Percentiles rank a stretch among this genome's conserved stretches.
Conservation (phyloP, 2,888 invertebrate genomes). For the Drosophila meridionalis region DNA sequence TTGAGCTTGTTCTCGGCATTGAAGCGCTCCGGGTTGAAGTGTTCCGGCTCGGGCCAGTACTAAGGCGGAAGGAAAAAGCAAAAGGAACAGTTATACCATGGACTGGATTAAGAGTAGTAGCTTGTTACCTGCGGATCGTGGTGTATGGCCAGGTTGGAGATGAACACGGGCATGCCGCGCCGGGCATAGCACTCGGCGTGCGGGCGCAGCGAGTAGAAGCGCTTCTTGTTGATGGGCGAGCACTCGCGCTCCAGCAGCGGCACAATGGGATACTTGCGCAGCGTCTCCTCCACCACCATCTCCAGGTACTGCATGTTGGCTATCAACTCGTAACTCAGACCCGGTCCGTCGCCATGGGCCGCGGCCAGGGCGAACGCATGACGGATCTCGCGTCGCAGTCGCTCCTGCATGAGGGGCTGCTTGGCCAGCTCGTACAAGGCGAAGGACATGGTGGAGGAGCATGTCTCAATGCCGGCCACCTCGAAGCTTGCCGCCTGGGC, state of each 20-base stretch:
- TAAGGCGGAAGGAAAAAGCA: conserved; percentile 22
- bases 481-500: conserved; percentile 84
- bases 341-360: conserved; percentile 20
- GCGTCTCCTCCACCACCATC: conserved; percentile 84
- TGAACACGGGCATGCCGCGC: conserved; percentile 83
- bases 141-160: conserved; percentile 83
- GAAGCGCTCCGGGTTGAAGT: conserved; percentile 84
- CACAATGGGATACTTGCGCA: conserved; percentile 84
- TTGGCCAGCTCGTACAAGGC: conserved; percentile 85
- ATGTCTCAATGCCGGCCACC: conserved; percentile 83
- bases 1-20: conserved; percentile 70
- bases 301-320: conserved; percentile 85
- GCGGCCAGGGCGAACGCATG: conserved; percentile 62
- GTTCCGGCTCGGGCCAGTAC: conserved; percentile 83
- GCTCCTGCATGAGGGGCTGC: conserved; percentile 84
- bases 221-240: conserved; percentile 78
- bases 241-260: conserved; percentile 84
- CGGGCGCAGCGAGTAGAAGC: conserved; percentile 82
- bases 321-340: conserved; percentile 84
- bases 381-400: conserved; percentile 85
- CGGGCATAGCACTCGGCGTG: conserved; percentile 81
- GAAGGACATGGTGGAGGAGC: conserved; percentile 85
- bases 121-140: conserved; percentile 77
- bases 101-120: too few relatives aligned
- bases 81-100: too few relatives aligned